Evolutionary conservation across 2,113 vertebrate species (phyloP), one percentile per base, ranked within the genome.

Genomic region (Herpailurus yagouaroundi): DNA sequence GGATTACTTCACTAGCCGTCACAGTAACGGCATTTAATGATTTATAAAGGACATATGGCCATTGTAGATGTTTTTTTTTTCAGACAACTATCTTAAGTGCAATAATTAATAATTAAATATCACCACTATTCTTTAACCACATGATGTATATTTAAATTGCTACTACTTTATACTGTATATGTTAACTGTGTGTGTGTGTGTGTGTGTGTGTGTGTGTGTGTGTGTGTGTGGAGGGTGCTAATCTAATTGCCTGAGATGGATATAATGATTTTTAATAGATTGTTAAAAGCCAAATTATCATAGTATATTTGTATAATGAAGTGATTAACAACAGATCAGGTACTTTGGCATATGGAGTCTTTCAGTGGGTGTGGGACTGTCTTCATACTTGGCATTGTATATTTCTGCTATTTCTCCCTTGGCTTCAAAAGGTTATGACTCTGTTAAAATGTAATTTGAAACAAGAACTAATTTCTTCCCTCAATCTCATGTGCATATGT

Each of bases 381-480:
- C 7, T 94, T 94, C 57, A 45, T 68, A 71, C 38, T 64, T 81
- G 4, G 4, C 4, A 0, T 89, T 71, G 2, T 87, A 0, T 88
- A n/a, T 97, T 94, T 92, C 45, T 89, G 50, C 52, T 87, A 27
- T 85, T 64, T 52, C 31, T 89, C 77, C 14, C 21, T 23, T 90
- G 88, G 55, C 71, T 97, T 87, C 18, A 86, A 64, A 95, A 91
- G 71, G 88, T 96, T 98, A 31, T 97, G 29, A 74, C 11, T 21
- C 0, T 94, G 82, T 95, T 93, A 92, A 98, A 97, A 94, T 4
- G 36, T 83, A 79, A 71, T 27, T 79, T 95, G 66, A 97, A 96
- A 94, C 0, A 82, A 38, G 15, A 82, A 52, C 84, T 97, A 79
- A 93, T 98, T 89, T 95, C 31, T 95, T 1, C 66, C 81, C 9